These are phyloP conservation scores for Hoplias malabaricus DNA, from an alignment of 2,113 vertebrate genomes.

Conservation along the genomic window DNA sequence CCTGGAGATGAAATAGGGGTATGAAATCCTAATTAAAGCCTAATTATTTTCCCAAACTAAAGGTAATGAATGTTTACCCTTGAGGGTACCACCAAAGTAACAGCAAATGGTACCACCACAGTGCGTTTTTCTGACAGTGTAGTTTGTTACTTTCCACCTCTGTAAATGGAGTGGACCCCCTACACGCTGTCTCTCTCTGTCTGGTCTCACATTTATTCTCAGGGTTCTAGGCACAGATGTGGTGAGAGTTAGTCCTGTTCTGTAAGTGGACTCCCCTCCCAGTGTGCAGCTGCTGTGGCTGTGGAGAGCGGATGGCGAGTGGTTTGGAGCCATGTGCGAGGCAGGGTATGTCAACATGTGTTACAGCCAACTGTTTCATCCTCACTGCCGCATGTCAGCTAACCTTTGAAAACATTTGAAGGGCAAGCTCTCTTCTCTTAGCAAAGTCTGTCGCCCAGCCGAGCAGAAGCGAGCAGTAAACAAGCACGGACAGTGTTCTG, in stretches of 20 bases:
- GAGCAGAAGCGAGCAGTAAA: constrained; percentile 5
- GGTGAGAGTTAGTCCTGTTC: not conserved
- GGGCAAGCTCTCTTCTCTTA: constrained; percentile 41
- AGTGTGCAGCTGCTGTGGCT: constrained; percentile 44
- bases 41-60: too few species aligned
- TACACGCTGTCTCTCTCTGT: constrained; percentile 1
- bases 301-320: constrained; percentile 56
- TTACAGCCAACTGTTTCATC: constrained; percentile 68
- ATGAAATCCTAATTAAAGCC: too few species aligned
- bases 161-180: constrained; percentile 14
- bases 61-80: too few species aligned
- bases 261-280: not conserved
- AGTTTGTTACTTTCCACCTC: not conserved
- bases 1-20: too few species aligned
- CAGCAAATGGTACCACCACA: not conserved
- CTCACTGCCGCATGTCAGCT: constrained; percentile 56
- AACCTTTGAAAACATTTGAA: constrained; percentile 58
- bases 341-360: constrained; percentile 58
- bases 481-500: not conserved
- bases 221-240: not conserved
- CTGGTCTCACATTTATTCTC: constrained; percentile 9
- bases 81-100: too few species aligned
- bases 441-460: constrained; percentile 13
- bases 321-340: constrained; percentile 68
- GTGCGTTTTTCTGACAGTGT: too few species aligned